Conservation (phyloP, 2,888 invertebrate genomes). For the Oscheius sp. region DNA sequence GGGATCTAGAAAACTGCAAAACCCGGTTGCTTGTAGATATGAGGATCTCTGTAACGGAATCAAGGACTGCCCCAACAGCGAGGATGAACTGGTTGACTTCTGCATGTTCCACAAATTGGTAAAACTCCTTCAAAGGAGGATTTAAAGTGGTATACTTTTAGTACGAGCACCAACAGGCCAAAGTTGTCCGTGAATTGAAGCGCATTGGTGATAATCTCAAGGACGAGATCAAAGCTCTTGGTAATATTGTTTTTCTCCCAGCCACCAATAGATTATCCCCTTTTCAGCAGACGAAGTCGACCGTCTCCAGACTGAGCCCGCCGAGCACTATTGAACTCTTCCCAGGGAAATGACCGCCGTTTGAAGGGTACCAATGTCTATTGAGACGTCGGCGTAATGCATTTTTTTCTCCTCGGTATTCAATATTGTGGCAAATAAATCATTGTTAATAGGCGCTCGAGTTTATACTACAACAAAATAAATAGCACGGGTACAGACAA, state of each 20-base stretch:
- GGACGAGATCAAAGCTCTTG: constrained; percentile 14
- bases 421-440: not conserved
- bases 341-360: too few relatives aligned
- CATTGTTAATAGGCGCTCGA: constrained; percentile 1
- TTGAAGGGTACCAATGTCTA: too few relatives aligned
- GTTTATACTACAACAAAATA: too few relatives aligned
- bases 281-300: constrained; percentile 26
- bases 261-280: not conserved
- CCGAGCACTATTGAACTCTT: not conserved
- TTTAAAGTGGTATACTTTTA: not conserved
- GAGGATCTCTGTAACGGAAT: constrained; percentile 32
- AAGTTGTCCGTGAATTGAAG: constrained; percentile 28
- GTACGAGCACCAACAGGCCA: constrained; percentile 27
- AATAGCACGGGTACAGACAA: too few relatives aligned
- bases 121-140: not conserved
- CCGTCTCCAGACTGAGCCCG: not conserved
- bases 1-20: not conserved
- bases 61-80: constrained; percentile 25
- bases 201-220: constrained; percentile 14
- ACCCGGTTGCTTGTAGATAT: constrained; percentile 1
- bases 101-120: constrained; percentile 34
- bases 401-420: too few relatives aligned
- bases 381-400: not conserved
- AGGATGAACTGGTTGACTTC: constrained; percentile 18
- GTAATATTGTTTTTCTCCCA: too few relatives aligned